Evolutionary conservation across 64 coral and sea anemone genomes (phyloP).

Genomic region (Porites australiensis): DNA sequence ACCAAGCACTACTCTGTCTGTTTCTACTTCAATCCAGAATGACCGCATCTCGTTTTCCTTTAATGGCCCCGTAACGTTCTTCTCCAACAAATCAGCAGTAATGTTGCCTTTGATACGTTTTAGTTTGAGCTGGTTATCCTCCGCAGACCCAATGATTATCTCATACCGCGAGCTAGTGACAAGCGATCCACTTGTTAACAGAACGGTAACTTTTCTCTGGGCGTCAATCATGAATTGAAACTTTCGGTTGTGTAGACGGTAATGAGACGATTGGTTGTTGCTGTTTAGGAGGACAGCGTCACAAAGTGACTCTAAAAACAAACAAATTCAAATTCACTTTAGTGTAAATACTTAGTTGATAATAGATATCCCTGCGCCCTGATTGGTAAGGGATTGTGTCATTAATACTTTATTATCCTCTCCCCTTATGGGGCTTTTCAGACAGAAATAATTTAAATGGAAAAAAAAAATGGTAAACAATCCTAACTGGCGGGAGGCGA

Average conservation of each 20-base stretch:
- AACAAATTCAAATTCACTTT: not conserved
- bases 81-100: not conserved
- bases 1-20: conserved; percentile 3
- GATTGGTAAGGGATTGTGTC: no score
- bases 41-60: conserved; percentile 7
- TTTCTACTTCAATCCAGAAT: conserved; percentile 35
- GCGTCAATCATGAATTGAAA: conserved; percentile 34
- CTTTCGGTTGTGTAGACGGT: not conserved
- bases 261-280: not conserved
- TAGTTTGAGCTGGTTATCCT: not conserved
- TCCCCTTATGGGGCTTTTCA: no score
- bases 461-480: no score
- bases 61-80: not conserved
- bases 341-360: no score
- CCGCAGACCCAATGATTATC: not conserved
- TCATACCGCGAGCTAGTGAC: not conserved
- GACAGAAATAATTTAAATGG: no score
- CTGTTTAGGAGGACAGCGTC: not conserved
- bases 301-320: conserved; percentile 22
- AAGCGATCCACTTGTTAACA: not conserved
- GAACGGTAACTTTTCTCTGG: not conserved
- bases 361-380: no score
- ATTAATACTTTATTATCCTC: no score
- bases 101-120: not conserved
- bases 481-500: no score